Evolutionary conservation across 1,140 invertebrate genomes (phyloP).

Genomic region (Aphelinus certus): DNA sequence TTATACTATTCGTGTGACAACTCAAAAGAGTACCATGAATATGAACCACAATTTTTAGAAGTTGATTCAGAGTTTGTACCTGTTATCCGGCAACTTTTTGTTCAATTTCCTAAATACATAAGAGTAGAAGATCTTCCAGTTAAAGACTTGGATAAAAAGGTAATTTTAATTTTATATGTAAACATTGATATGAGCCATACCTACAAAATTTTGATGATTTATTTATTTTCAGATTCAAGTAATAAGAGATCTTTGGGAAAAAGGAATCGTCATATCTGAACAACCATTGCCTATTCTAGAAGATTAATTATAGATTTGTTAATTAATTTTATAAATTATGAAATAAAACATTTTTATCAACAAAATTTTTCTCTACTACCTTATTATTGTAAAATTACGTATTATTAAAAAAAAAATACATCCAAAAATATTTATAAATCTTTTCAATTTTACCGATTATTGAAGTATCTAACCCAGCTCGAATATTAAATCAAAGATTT

Average conservation of each 20-base stretch:
- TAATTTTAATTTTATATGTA: conserved; percentile 48
- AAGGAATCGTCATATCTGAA: conserved; percentile 73
- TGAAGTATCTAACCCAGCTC: too few species aligned
- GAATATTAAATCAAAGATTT: too few species aligned
- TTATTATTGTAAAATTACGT: too few species aligned
- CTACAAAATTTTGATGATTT: conserved; percentile 28
- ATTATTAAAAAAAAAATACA: too few species aligned
- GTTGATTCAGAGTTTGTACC: conserved; percentile 73
- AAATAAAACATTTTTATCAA: too few species aligned
- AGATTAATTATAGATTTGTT: background rate
- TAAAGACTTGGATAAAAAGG: conserved; percentile 71
- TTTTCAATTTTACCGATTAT: too few species aligned
- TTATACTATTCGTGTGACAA: conserved; percentile 88
- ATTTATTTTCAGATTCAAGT: conserved; percentile 66
- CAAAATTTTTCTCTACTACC: too few species aligned
- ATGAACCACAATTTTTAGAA: conserved; percentile 82
- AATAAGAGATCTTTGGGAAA: conserved; percentile 76
- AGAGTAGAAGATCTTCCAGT: conserved; percentile 77
- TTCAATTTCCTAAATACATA: conserved; percentile 80
- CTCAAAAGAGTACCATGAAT: conserved; percentile 82
- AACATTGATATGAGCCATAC: conserved; percentile 21
- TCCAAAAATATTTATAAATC: too few species aligned
- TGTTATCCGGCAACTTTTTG: conserved; percentile 77
- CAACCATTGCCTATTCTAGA: background rate
- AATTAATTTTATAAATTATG: too few species aligned